Percentiles rank a stretch among this genome's conserved stretches.
Conservation (phyloP, 2,888 invertebrate species). For the Aquatica leii region DNA sequence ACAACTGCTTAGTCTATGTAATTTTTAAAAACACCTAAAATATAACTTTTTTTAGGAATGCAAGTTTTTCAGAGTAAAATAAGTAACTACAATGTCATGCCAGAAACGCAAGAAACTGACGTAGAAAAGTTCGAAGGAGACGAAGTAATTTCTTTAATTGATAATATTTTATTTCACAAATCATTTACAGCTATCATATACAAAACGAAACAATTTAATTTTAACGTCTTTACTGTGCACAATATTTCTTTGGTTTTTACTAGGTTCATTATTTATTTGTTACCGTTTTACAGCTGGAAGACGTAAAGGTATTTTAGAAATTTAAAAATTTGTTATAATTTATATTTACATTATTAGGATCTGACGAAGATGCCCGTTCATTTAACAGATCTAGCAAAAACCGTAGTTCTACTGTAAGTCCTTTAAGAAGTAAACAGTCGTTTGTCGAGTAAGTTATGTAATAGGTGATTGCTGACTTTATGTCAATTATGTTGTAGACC, state of each 20-base stretch:
- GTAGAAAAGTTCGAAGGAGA: conserved; percentile 12
- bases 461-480: too few relatives aligned
- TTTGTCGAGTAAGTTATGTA: too few relatives aligned
- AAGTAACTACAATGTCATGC: conserved; percentile 45
- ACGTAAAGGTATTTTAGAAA: conserved; percentile 17
- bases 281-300: conserved; percentile 40
- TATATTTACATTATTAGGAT: too few relatives aligned
- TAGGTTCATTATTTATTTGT: conserved; percentile 56
- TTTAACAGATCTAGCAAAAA: too few relatives aligned
- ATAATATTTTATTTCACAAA: conserved; percentile 7
- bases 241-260: conserved; percentile 57
- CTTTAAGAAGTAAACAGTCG: too few relatives aligned
- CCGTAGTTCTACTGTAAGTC: too few relatives aligned
- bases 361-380: too few relatives aligned
- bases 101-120: conserved; percentile 40
- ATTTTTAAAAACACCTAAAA: too few relatives aligned
- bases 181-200: neutral
- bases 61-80: conserved; percentile 41
- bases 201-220: conserved; percentile 41
- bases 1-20: too few relatives aligned
- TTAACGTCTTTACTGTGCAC: conserved; percentile 51
- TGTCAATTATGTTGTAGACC: too few relatives aligned
- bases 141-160: neutral
- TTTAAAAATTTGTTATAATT: too few relatives aligned
- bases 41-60: too few relatives aligned